Conservation (phyloP, 1,140 invertebrate species). For the Odontomachus brunneus region DNA sequence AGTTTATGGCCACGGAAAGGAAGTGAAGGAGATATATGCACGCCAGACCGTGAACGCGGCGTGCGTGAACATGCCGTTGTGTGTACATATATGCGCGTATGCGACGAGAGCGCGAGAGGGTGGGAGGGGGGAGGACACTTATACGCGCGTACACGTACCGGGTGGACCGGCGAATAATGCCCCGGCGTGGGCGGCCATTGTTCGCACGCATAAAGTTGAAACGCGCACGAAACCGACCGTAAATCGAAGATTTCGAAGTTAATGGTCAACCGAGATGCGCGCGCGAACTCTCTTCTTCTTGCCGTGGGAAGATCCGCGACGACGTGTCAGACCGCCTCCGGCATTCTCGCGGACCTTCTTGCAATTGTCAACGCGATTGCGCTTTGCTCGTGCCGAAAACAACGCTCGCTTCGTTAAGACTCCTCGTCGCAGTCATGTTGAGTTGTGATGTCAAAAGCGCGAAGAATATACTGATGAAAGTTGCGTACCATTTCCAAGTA, state of each 20-base stretch:
- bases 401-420: not conserved
- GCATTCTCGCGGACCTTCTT: not conserved
- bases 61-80: conserved; percentile 29
- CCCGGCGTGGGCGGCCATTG: conserved; percentile 82
- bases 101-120: conserved; percentile 7
- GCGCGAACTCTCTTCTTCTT: not conserved
- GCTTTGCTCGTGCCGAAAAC: not conserved
- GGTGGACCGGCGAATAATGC: conserved; percentile 78
- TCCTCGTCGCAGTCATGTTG: too few relatives aligned
- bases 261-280: conserved; percentile 66
- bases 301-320: conserved; percentile 59
- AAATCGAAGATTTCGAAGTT: conserved; percentile 76
- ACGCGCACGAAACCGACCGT: conserved; percentile 70
- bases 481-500: too few relatives aligned
- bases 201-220: conserved; percentile 78
- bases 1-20: conserved; percentile 77
- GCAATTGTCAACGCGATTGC: conserved; percentile 13
- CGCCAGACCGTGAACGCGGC: conserved; percentile 54
- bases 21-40: conserved; percentile 72
- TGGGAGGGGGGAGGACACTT: not conserved
- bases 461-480: too few relatives aligned
- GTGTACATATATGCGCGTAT: conserved; percentile 20
- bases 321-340: not conserved
- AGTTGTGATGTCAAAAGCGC: too few relatives aligned
- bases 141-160: conserved; percentile 39